Percentiles rank a stretch among this genome's conserved stretches.
These are phyloP conservation scores for Macrosoma leucophasiata DNA, from an alignment of 2,888 invertebrate genomes.

Conservation along the genomic window DNA sequence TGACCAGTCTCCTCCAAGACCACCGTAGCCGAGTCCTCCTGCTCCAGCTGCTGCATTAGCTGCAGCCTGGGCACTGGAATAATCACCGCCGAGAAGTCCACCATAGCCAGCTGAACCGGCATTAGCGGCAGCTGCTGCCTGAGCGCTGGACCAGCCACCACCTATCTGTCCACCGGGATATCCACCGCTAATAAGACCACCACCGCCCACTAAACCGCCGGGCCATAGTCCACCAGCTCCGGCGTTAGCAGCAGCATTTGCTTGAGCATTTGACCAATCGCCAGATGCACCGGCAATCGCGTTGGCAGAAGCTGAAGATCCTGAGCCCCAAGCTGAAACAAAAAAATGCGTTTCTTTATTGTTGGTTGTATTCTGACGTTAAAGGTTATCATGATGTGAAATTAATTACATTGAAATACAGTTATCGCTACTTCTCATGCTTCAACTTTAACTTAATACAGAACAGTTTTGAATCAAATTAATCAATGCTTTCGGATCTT, in stretches of 20 bases:
- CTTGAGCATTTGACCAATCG: too few relatives aligned
- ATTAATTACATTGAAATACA: too few relatives aligned
- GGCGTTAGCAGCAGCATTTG: slow-evolving; percentile 17
- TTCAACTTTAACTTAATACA: too few relatives aligned
- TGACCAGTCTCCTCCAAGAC: slow-evolving; percentile 13
- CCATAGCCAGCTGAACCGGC: too few relatives aligned
- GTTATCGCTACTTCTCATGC: too few relatives aligned
- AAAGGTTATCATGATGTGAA: not conserved
- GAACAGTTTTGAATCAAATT: too few relatives aligned
- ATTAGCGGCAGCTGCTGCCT: too few relatives aligned
- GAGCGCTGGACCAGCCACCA: too few relatives aligned
- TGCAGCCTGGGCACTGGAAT: slow-evolving; percentile 7
- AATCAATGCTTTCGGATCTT: too few relatives aligned
- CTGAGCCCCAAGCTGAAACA: slow-evolving; percentile 1
- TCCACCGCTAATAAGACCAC: slow-evolving; percentile 9
- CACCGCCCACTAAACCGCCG: slow-evolving; percentile 14
- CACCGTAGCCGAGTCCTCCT: slow-evolving; percentile 13
- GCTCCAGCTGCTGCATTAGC: slow-evolving; percentile 15
- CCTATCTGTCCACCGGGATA: too few relatives aligned
- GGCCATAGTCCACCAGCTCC: slow-evolving; percentile 10
- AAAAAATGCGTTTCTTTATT: too few relatives aligned
- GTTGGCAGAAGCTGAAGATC: slow-evolving; percentile 18
- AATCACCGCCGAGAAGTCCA: slow-evolving; percentile 8
- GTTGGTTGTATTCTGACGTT: too few relatives aligned
- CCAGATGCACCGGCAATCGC: slow-evolving; percentile 10